Base-by-base conservation (phyloP, 2,113 vertebrate species). In the Naja naja region DNA sequence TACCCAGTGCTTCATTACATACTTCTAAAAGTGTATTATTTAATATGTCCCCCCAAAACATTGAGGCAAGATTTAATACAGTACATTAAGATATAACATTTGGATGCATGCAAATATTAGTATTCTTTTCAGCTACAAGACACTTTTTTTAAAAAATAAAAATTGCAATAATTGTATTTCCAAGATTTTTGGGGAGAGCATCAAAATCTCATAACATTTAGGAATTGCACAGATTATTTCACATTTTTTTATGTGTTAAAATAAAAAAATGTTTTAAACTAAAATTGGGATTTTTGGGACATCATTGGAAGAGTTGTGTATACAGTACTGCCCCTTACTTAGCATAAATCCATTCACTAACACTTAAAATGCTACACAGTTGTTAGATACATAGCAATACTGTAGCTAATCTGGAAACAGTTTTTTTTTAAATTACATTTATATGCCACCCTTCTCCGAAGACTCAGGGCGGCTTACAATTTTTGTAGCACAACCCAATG, bases 361-460 rank as follows among this genome's bases (percentile, higher is more conserved):
- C 91, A 93, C 69, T 81, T 47, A 55, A 81, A 81, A 81, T 81
- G 14, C 34, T 81, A 3, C n/a, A 20, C 8, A 89, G 60, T 0
- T 45, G 34, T 47, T 25, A 22, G 91, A 91, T 74, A 30, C 89
- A 87, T 34, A 56, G 89, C 39, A 69, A 55, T 90, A 8, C 64
- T 23, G 87, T 86, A 86, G 20, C 69, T 22, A 47, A 64, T 64
- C 27, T 91, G 74, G 56, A 85, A 58, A 88, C 87, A 93, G 94
- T 20, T 74, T n/a, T n/a, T n/a, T n/a, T n/a, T n/a, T n/a, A n/a
- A n/a, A n/a, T n/a, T n/a, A n/a, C n/a, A n/a, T n/a, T n/a, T n/a
- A n/a, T n/a, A n/a, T n/a, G n/a, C n/a, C n/a, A n/a, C n/a, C n/a
- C n/a, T n/a, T n/a, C n/a, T n/a, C n/a, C n/a, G n/a, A n/a, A n/a